Evolutionary conservation across 1,140 invertebrate species (phyloP).

Genomic region (Heliconius nattereri): DNA sequence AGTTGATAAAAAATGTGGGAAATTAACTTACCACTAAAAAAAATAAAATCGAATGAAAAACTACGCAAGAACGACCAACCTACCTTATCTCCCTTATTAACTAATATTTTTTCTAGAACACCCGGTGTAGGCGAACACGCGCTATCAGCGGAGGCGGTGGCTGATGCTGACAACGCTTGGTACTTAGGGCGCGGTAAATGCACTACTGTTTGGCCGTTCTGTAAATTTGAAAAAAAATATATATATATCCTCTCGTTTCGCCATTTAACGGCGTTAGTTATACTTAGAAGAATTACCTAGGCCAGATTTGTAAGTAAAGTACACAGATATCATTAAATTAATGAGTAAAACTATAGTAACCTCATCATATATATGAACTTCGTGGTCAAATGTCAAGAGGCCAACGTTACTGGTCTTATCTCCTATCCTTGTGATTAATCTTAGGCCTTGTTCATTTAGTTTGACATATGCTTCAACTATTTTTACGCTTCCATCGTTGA

Average conservation of each 20-base stretch:
- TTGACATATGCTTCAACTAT: constrained; percentile 53
- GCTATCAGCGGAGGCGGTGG: constrained; percentile 75
- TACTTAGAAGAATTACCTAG: neutral
- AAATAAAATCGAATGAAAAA: too few relatives aligned
- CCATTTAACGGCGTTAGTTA: neutral
- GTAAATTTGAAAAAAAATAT: constrained; percentile 19
- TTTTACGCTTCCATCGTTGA: constrained; percentile 59
- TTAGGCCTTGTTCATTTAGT: constrained; percentile 45
- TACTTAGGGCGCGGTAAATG: constrained; percentile 58
- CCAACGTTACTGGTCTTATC: constrained; percentile 63
- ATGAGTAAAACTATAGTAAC: constrained; percentile 24
- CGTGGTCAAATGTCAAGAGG: constrained; percentile 56
- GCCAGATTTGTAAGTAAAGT: neutral
- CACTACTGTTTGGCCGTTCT: constrained; percentile 69
- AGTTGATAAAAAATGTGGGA: too few relatives aligned
- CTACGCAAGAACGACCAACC: neutral
- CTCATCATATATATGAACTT: constrained; percentile 73
- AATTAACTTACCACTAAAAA: neutral
- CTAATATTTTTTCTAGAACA: constrained; percentile 94
- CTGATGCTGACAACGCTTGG: constrained; percentile 47
- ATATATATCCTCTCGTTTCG: neutral
- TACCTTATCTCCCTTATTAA: constrained; percentile 85
- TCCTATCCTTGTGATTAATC: constrained; percentile 54
- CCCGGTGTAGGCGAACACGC: constrained; percentile 97
- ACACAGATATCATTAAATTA: neutral